Evolutionary conservation across 1,140 invertebrate genomes (phyloP).

Genomic region (Chrysoperla carnea): DNA sequence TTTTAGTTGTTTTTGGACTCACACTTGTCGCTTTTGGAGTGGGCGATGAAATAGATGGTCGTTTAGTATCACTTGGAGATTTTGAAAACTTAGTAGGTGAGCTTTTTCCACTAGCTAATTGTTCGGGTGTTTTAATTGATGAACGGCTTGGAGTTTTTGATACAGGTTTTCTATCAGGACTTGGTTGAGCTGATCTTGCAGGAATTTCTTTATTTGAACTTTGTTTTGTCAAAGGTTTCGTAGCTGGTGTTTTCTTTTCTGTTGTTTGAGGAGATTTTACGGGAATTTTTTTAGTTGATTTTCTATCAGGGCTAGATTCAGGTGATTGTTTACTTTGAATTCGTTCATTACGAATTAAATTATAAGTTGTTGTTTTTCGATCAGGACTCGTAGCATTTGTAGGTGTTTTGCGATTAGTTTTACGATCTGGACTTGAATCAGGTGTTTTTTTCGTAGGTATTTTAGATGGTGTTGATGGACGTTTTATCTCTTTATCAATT

Average conservation of each 20-base stretch:
- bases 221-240: conserved; percentile 9
- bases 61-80: conserved; percentile 1
- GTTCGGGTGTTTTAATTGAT: conserved; percentile 18
- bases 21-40: conserved; percentile 24
- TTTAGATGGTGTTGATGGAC: conserved; percentile 1
- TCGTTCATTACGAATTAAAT: no score
- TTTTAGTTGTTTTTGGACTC: conserved; percentile 14
- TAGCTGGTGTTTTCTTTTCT: background rate
- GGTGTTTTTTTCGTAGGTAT: background rate
- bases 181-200: conserved; percentile 4
- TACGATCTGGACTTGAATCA: background rate
- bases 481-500: conserved; percentile 1
- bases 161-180: conserved; percentile 2
- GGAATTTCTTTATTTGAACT: conserved; percentile 14
- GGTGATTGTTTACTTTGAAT: background rate
- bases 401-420: conserved; percentile 1
- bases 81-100: conserved; percentile 8
- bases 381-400: background rate
- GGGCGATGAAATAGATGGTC: conserved; percentile 17
- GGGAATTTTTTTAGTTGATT: background rate
- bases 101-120: conserved; percentile 20
- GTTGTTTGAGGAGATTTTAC: background rate
- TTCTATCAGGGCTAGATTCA: conserved; percentile 4
- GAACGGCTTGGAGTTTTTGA: conserved; percentile 11
- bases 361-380: background rate